Percentiles rank a stretch among this genome's conserved stretches.
phyloP scores from a whole-genome alignment of 2,113 vertebrate genomes.

The Ginglymostoma cirratum region DNA sequence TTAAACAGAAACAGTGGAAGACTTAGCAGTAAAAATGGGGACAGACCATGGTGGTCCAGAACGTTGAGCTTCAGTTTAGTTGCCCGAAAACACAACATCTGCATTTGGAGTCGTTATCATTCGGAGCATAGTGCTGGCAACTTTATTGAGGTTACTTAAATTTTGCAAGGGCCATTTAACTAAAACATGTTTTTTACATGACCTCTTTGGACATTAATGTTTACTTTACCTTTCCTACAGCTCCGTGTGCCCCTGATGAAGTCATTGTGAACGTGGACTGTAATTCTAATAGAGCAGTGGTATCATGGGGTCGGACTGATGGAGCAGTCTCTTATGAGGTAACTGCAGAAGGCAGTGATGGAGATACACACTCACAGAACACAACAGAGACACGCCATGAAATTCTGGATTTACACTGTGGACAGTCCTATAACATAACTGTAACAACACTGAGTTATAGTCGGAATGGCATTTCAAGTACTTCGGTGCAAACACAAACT shows the following conservation, averaged over 20 bases:
- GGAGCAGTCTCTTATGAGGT: conserved; percentile 57
- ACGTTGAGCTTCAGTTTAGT: neutral
- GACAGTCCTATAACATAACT: conserved; percentile 54
- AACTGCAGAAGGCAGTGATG: conserved; percentile 47
- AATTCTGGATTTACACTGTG: conserved; percentile 54
- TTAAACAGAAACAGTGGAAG: neutral
- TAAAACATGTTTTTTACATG: neutral
- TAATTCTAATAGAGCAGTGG: conserved; percentile 43
- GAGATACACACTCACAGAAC: conserved; percentile 51
- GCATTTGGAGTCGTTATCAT: neutral
- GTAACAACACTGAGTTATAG: conserved; percentile 55
- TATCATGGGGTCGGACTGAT: conserved; percentile 52
- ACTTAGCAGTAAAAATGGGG: neutral
- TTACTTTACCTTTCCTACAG: conserved; percentile 25
- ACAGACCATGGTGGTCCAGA: neutral
- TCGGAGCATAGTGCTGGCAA: neutral
- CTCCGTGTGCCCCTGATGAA: conserved; percentile 36
- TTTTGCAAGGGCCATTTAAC: neutral
- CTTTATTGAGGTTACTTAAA: neutral
- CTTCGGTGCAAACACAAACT: conserved; percentile 28
- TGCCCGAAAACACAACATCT: neutral
- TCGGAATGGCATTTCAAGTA: conserved; percentile 50
- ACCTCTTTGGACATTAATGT: neutral
- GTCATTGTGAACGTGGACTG: conserved; percentile 47
- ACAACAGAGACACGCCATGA: conserved; percentile 47